Base-by-base conservation (phyloP, 2,113 vertebrate genomes). In the Lates calcarifer region DNA sequence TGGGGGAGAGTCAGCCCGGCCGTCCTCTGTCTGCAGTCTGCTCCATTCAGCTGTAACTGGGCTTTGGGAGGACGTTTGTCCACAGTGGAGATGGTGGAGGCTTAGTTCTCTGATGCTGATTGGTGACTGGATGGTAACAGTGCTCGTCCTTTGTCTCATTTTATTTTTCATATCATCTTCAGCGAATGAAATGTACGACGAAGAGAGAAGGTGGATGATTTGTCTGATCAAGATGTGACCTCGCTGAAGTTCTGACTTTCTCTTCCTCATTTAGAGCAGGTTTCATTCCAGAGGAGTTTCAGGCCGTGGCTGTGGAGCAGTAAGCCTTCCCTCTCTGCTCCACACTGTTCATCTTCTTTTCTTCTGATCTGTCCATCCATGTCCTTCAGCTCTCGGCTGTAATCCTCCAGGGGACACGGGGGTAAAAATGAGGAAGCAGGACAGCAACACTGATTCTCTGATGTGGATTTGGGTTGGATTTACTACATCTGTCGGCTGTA, bases 281-380 rank as follows among this genome's bases (percentile, higher is more conserved):
- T 57, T 65, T 77, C 33, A 45, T 72, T 68, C 31, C 28, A 47
- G 22, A 43, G 24, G 1, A 20, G n/a, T 58, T 35, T 61, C 31
- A 6, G 35, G 17, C 26, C 26, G 5, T 22, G 11, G 60, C 14
- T 20, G 60, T 31, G 53, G 35, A 31, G 13, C 33, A n/a, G 20
- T 35, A 28, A 45, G 26, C 24, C 39, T 22, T 57, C 11, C 4
- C 70, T 47, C 37, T 49, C 12, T 39, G 29, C 15, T 55, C 24
- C 11, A 1, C 24, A 61, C 68, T 22, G 4, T 20, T 71, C 41
- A 43, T 45, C 28, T 35, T 18, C 14, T 20, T 56, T 49, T 56
- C 47, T 57, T 37, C 77, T 35, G 55, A 68, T 0, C 67, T 63
- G 61, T 77, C 67, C 72, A 63, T 58, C 72, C 77, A 5, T 47